Evolutionary conservation across 35 echinoderm and acorn worm genomes (phyloP).

Genomic region (Patiria miniata): DNA sequence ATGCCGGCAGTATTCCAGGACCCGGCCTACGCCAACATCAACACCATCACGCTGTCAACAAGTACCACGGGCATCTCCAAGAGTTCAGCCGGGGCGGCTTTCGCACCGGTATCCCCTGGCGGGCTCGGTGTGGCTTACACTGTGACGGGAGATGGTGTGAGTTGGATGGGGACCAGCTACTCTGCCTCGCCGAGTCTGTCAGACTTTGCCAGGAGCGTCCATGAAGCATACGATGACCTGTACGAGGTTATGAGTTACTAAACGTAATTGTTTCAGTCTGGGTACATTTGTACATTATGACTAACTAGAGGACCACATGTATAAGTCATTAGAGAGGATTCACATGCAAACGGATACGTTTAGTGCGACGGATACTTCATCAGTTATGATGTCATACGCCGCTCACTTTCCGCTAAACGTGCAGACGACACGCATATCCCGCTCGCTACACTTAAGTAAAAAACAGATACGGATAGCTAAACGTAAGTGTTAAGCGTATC

Average conservation of each 20-base stretch:
- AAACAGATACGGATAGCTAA: too few species aligned
- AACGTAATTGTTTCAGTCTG: too few species aligned
- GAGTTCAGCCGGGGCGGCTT: constrained; percentile 42
- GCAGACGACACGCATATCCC: too few species aligned
- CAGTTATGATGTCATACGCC: too few species aligned
- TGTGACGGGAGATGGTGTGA: constrained; percentile 35
- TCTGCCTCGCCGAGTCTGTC: constrained; percentile 44
- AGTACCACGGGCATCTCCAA: constrained; percentile 58
- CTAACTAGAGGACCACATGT: too few species aligned
- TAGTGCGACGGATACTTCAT: too few species aligned
- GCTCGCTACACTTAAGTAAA: too few species aligned
- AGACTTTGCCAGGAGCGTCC: constrained; percentile 67
- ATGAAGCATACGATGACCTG: constrained; percentile 68
- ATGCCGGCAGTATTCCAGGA: constrained; percentile 66
- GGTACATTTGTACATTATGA: too few species aligned
- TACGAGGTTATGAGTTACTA: constrained; percentile 57
- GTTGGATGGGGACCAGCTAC: constrained; percentile 60
- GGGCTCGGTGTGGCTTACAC: constrained; percentile 74
- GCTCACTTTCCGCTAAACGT: too few species aligned
- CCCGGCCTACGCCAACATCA: constrained; percentile 69
- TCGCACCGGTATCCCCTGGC: constrained; percentile 56
- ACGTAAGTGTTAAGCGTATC: too few species aligned
- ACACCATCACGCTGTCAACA: constrained; percentile 81
- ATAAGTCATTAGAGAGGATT: too few species aligned
- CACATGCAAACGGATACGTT: too few species aligned